Conservation (phyloP, 2,888 invertebrate species). For the Drosophila anceps region DNA sequence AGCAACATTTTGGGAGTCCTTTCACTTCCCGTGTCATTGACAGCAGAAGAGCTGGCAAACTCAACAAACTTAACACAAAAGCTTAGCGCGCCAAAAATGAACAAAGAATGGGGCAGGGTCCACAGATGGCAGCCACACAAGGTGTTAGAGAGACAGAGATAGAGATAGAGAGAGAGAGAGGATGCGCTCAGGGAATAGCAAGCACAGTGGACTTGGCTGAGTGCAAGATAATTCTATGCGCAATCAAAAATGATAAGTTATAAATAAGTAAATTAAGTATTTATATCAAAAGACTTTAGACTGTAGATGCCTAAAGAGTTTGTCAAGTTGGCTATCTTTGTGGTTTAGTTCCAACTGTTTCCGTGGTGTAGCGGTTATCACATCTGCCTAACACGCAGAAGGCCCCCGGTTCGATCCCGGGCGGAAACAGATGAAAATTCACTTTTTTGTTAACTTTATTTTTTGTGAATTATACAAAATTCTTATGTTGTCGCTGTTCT, state of each 20-base stretch:
- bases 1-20: conserved; percentile 60
- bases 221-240: neutral
- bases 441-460: neutral
- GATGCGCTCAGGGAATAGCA: conserved; percentile 19
- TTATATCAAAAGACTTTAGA: conserved; percentile 8
- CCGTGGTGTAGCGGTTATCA: conserved; percentile 85
- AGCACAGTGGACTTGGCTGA: conserved; percentile 42
- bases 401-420: conserved; percentile 86
- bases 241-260: neutral
- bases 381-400: conserved; percentile 86
- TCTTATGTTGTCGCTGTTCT: neutral
- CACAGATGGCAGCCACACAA: conserved; percentile 15
- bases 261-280: conserved; percentile 6
- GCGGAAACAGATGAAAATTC: conserved; percentile 58
- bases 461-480: neutral
- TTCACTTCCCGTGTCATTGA: conserved; percentile 82
- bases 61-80: conserved; percentile 43
- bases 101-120: neutral
- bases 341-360: conserved; percentile 61
- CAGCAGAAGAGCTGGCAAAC: conserved; percentile 48
- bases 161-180: conserved; percentile 19
- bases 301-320: neutral
- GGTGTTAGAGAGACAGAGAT: conserved; percentile 5
- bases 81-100: conserved; percentile 61
- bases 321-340: conserved; percentile 22